Base-by-base conservation (phyloP, 2,113 vertebrate species). In the Vulpes ferrilata region DNA sequence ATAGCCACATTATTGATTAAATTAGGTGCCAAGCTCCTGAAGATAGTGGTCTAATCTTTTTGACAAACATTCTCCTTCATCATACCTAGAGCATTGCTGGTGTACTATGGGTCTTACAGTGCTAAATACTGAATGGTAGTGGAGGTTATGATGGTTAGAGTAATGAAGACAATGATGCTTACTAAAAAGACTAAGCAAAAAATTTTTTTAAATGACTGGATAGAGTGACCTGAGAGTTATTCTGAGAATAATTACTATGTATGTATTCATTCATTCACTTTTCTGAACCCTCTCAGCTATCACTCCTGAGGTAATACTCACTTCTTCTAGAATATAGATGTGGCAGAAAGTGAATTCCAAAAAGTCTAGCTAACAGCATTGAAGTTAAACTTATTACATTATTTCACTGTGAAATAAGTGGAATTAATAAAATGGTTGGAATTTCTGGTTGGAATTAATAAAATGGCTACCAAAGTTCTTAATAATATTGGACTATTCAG, bases 381-480 rank as follows among this genome's bases (percentile, higher is more conserved):
- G 38, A 86, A 80, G 23, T 60, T 74, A 69, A 96, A 95, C 10
- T 27, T 48, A 60, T 5, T 95, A 32, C 4, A 85, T 60, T 8
- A 78, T 78, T 74, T 74, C 51, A 91, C 10, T 55, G 73, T 81
- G 27, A 69, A 94, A 80, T 67, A 19, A n/a, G n/a, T n/a, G n/a
- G n/a, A n/a, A n/a, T n/a, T n/a, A n/a, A n/a, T n/a, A n/a, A n/a
- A n/a, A n/a, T n/a, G n/a, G n/a, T n/a, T n/a, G n/a, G n/a, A n/a
- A n/a, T 93, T 89, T 51, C 53, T 95, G n/a, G 23, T 65, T 79
- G 7, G 43, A 90, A 79, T 93, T 73, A 93, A 88, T 53, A 88
- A 97, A 97, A 71, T 48, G 88, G 67, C 83, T 82, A 51, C 13
- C 23, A 79, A 71, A 76, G 32, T 38, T 60, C 62, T 65, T 74